phyloP scores from a whole-genome alignment of 1,140 invertebrate species.

The Bombus polaris region DNA sequence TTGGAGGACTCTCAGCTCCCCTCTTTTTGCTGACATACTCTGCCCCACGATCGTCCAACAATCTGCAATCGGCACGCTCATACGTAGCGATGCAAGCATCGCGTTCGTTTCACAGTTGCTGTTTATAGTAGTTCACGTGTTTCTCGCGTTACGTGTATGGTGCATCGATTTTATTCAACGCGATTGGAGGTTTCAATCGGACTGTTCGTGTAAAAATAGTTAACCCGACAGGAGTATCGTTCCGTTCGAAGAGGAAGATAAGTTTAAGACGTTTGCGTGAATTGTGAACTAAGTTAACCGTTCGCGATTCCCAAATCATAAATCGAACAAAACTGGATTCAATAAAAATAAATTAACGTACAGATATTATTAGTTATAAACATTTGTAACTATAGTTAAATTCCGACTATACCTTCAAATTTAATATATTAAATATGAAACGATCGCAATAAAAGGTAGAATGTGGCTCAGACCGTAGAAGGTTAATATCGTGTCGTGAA shows the following conservation, averaged over 20 bases:
- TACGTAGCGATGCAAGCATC: constrained; percentile 16
- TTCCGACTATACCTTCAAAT: no score
- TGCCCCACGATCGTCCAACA: not conserved
- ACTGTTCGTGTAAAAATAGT: not conserved
- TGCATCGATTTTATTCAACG: not conserved
- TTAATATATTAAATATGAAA: no score
- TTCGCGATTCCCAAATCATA: no score
- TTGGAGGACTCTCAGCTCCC: not conserved
- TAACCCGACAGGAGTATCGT: not conserved
- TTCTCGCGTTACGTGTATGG: not conserved
- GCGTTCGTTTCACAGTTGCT: not conserved
- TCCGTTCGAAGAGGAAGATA: not conserved
- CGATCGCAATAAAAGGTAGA: no score
- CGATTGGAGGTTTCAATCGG: not conserved
- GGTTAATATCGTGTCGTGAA: not conserved
- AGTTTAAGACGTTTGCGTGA: not conserved
- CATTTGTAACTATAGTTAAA: no score
- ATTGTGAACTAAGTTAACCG: not conserved
- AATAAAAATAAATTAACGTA: no score
- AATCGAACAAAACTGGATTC: no score
- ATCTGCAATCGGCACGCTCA: constrained; percentile 4
- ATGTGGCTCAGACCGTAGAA: not conserved
- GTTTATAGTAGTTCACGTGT: not conserved
- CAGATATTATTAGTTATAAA: no score
- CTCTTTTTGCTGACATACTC: not conserved